Base-by-base conservation (phyloP, 2,888 invertebrate species). In the Achlya flavicornis region DNA sequence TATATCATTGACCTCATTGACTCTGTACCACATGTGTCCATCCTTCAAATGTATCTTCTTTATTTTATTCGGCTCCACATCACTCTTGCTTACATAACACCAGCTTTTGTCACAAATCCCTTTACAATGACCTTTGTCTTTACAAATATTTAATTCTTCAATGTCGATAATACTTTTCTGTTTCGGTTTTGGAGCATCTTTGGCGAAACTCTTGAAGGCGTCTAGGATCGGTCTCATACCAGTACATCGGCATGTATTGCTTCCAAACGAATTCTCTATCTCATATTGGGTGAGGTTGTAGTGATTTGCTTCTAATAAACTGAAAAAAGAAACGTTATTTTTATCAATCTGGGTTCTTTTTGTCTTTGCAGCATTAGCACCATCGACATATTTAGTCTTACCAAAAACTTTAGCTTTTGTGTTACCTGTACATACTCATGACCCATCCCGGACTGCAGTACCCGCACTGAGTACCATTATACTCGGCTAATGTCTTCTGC, bases 391-490 rank as follows among this genome's bases (percentile, higher is more conserved):
- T 26, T 26, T 26, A 26, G 26, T 2, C 26, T 26, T 26, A 26
- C 26, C 26, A 1, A 26, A 26, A 26, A 26, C 26, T n/a, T n/a
- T n/a, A 26, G 26, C 26, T 26, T 26, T 26, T 26, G 26, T 26
- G 58, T 73, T 79, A 87, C 87, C 90, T 86, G 85, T 95, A 95
- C 96, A 96, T 96, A 76, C 95, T 95, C 96, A 96, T 96, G 57
- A 97, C 95, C 95, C 96, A 97, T 10, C 96, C 97, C 0, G 97
- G 95, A 33, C 95, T 95, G 79, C 97, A 97, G 81, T 94, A 96
- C 0, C 97, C 97, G 79, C 96, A 97, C 82, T 97, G 97, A 0
- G 95, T 95, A 0, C 96, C 97, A 77, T 96, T 95, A 76, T 94
- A 92, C 58, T 95, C 89, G 0, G 95, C 95, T 53, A 96, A 80